A percentile compares a stretch with the other conserved stretches of the same genome.
Evolutionary conservation across 1,140 invertebrate genomes (phyloP).

Genomic region (Drosophila bifasciata): DNA sequence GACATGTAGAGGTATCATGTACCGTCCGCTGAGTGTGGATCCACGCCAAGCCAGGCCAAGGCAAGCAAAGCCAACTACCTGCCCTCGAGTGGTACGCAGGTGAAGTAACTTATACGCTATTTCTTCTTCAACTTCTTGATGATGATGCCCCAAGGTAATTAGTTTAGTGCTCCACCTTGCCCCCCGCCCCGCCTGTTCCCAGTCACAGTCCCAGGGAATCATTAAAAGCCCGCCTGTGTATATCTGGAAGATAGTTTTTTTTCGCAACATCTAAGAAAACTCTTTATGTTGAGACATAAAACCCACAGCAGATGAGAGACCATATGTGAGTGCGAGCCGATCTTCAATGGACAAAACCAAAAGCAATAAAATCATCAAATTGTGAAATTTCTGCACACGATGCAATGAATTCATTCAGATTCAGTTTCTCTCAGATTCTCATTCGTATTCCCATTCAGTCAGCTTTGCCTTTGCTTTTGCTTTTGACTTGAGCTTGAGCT

Average conservation of each 20-base stretch:
- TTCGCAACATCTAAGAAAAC: background rate
- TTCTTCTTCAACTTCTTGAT: conserved; percentile 31
- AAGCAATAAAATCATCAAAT: conserved; percentile 39
- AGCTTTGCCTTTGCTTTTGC: background rate
- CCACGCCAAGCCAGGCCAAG: too few species aligned
- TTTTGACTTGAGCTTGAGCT: too few species aligned
- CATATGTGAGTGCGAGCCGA: conserved; percentile 19
- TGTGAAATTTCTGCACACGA: conserved; percentile 51
- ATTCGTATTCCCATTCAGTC: conserved; percentile 18
- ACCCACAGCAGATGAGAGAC: too few species aligned
- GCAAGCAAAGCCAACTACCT: conserved; percentile 19
- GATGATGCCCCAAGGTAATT: conserved; percentile 61
- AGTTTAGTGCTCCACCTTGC: conserved; percentile 61
- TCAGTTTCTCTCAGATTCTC: conserved; percentile 4
- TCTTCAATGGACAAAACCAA: conserved; percentile 22
- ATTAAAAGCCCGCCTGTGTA: conserved; percentile 12
- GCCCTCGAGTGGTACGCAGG: conserved; percentile 63
- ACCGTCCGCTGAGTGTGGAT: conserved; percentile 1
- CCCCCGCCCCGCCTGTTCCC: conserved; percentile 6
- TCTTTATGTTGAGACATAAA: too few species aligned
- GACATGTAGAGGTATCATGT: conserved; percentile 64
- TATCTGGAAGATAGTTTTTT: conserved; percentile 11
- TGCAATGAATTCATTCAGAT: conserved; percentile 34
- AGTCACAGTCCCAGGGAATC: conserved; percentile 24
- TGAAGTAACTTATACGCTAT: conserved; percentile 77